Conservation (phyloP, 2,797 vertebrate genomes). For the Mionectes olivaceus region DNA sequence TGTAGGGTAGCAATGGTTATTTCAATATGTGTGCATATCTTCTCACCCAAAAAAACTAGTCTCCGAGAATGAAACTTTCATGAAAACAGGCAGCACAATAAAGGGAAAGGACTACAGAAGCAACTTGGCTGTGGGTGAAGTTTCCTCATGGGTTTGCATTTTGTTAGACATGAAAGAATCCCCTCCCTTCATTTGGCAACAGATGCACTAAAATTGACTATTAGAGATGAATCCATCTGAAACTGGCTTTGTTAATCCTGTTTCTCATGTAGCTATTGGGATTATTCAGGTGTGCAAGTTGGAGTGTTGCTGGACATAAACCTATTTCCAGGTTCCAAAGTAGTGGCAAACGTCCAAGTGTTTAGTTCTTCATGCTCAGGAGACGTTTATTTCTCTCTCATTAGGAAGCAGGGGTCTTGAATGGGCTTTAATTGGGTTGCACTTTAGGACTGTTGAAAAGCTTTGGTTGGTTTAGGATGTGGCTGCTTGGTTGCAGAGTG, state of each 20-base stretch:
- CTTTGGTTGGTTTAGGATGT: slow-evolving; percentile 4
- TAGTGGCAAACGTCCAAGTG: background rate
- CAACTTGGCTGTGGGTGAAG: background rate
- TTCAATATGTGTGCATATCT: slow-evolving; percentile 1
- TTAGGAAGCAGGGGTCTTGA: background rate
- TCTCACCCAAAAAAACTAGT: slow-evolving; percentile 7
- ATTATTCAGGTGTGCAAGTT: background rate
- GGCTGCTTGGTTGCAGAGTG: background rate
- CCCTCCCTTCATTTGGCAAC: slow-evolving; percentile 21
- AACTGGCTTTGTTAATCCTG: background rate
- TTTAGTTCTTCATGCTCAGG: background rate
- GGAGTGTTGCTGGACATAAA: background rate
- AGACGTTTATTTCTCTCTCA: background rate
- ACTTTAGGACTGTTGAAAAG: background rate
- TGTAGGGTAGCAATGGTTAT: background rate
- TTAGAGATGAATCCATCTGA: background rate
- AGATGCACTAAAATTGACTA: background rate
- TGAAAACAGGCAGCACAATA: background rate
- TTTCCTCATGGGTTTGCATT: slow-evolving; percentile 10
- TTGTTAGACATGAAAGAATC: slow-evolving; percentile 39
- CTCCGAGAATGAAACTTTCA: background rate
- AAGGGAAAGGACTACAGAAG: slow-evolving; percentile 1
- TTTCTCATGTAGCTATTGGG: background rate
- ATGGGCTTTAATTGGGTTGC: background rate
- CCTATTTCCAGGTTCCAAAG: background rate